phyloP scores from a whole-genome alignment of 2,888 invertebrate species.

The Limenitis camilla region DNA sequence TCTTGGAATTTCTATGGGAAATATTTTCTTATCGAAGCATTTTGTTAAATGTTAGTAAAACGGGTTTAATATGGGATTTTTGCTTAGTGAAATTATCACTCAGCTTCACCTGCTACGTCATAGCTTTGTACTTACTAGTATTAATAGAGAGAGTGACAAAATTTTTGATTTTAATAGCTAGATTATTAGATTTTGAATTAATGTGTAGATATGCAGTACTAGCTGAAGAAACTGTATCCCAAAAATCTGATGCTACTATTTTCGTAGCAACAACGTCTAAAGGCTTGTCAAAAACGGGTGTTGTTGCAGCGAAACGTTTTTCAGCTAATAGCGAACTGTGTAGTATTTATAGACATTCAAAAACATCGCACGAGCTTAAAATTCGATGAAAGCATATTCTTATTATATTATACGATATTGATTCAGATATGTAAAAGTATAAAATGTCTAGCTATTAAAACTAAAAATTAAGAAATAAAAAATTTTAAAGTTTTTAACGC shows the following conservation, averaged over 20 bases:
- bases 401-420: too few species aligned
- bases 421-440: too few species aligned
- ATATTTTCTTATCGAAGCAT: slow-evolving; percentile 28
- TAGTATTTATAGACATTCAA: too few species aligned
- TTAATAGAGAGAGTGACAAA: slow-evolving; percentile 43
- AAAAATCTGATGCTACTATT: slow-evolving; percentile 24
- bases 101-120: slow-evolving; percentile 36
- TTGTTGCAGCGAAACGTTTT: too few species aligned
- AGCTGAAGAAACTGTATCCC: slow-evolving; percentile 30
- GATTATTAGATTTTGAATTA: slow-evolving; percentile 51
- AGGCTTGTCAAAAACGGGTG: neutral
- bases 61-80: slow-evolving; percentile 35
- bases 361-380: too few species aligned
- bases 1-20: slow-evolving; percentile 42
- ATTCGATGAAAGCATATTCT: too few species aligned
- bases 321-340: too few species aligned
- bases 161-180: slow-evolving; percentile 38
- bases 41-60: slow-evolving; percentile 31
- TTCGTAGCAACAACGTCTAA: neutral
- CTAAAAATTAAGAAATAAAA: too few species aligned
- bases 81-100: slow-evolving; percentile 37
- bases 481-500: too few species aligned
- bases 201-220: slow-evolving; percentile 56
- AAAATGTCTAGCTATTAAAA: too few species aligned
- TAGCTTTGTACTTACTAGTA: slow-evolving; percentile 38